phyloP scores from a whole-genome alignment of 2,797 vertebrate genomes.

The Sciurus carolinensis region DNA sequence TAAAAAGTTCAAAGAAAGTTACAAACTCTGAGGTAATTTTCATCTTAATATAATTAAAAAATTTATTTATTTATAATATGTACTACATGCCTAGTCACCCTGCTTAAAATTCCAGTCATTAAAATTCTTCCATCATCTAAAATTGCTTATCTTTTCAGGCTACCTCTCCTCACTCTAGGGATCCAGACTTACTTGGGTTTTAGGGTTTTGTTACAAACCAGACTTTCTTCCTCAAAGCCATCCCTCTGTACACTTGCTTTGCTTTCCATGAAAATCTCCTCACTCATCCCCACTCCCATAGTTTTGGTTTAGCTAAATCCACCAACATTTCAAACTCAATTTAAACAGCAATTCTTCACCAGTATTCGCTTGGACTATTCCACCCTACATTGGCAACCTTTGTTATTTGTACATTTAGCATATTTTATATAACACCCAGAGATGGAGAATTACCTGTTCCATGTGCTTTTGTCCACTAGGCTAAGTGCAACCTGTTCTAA shows the following conservation, averaged over 20 bases:
- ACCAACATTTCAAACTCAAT: not conserved
- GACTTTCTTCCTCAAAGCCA: constrained; percentile 21
- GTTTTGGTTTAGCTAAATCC: not conserved
- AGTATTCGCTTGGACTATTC: not conserved
- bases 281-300: not conserved
- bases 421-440: not conserved
- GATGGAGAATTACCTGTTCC: not conserved
- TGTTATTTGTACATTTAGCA: not conserved
- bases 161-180: not conserved
- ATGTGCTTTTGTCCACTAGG: not conserved
- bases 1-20: not conserved
- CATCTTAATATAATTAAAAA: not conserved
- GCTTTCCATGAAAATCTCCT: not conserved
- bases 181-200: constrained; percentile 31
- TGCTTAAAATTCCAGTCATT: constrained; percentile 10
- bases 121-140: not conserved
- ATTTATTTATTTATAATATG: not conserved
- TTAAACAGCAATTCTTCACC: not conserved
- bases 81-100: not conserved
- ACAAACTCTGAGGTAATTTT: constrained; percentile 25
- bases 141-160: not conserved
- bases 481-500: not conserved
- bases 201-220: constrained; percentile 34
- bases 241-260: not conserved
- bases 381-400: not conserved